Conservation (phyloP, 2,888 invertebrate genomes). For the Cheilosia pagana region DNA sequence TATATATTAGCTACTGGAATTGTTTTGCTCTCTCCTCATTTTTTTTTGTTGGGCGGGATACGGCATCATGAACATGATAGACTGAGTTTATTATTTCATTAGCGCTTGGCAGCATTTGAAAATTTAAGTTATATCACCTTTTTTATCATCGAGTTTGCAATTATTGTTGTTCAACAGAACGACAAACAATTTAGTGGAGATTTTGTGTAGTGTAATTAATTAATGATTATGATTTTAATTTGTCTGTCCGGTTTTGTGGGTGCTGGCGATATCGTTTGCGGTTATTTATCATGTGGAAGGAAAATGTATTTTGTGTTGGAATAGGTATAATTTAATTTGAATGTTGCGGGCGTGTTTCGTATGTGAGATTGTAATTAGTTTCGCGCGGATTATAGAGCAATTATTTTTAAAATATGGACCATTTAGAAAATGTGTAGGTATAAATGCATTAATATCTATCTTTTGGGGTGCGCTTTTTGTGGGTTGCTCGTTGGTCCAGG, state of each 20-base stretch:
- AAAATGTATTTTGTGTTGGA: neutral
- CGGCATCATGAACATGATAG: conserved; percentile 13
- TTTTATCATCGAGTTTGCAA: conserved; percentile 47
- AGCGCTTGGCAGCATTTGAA: conserved; percentile 22
- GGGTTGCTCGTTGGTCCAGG: too few species aligned
- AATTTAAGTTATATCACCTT: conserved; percentile 12
- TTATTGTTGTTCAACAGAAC: conserved; percentile 52
- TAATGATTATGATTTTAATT: conserved; percentile 45
- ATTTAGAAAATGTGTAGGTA: neutral
- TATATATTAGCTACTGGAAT: conserved; percentile 33
- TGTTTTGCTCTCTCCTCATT: conserved; percentile 15
- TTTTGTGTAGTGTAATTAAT: conserved; percentile 51
- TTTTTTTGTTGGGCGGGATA: neutral
- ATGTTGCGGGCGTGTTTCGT: neutral
- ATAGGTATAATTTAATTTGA: conserved; percentile 18
- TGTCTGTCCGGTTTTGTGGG: conserved; percentile 33
- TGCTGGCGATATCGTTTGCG: conserved; percentile 1
- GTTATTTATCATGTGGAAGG: conserved; percentile 34
- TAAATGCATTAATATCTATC: too few species aligned
- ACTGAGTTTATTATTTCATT: conserved; percentile 64
- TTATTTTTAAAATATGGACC: neutral
- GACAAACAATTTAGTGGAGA: conserved; percentile 61
- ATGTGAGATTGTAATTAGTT: conserved; percentile 1
- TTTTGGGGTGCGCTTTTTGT: too few species aligned
- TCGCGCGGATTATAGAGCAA: neutral